A percentile compares a stretch with the other conserved stretches of the same genome.
Evolutionary conservation across 2,888 invertebrate species (phyloP).

Genomic region (Scelioninae gen. 1): DNA sequence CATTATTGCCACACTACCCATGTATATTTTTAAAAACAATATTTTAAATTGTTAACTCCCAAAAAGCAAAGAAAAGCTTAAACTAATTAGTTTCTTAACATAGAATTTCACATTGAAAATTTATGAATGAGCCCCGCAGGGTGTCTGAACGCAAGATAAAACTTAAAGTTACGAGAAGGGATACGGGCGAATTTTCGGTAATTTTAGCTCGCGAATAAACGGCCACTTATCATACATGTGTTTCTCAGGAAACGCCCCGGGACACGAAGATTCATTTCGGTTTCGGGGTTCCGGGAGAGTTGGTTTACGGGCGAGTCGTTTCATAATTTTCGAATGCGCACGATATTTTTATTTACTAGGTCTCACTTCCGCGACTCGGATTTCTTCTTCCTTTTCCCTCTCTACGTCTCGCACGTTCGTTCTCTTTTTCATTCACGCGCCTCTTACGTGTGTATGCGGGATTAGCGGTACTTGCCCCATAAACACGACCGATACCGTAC

Average conservation of each 20-base stretch:
- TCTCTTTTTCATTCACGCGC: conserved; percentile 66
- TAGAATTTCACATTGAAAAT: conserved; percentile 40
- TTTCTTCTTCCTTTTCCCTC: conserved; percentile 59
- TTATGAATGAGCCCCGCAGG: conserved; percentile 54
- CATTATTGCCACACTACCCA: no score
- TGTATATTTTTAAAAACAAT: no score
- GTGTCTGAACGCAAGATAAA: conserved; percentile 28
- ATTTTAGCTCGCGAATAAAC: conserved; percentile 20
- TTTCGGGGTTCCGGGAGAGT: conserved; percentile 45
- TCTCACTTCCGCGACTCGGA: conserved; percentile 51
- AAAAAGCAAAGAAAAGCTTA: neutral
- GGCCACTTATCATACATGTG: conserved; percentile 32
- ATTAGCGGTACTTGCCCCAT: conserved; percentile 83
- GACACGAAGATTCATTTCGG: conserved; percentile 35
- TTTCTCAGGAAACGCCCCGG: no score
- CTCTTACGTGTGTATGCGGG: conserved; percentile 72
- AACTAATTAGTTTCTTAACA: conserved; percentile 39
- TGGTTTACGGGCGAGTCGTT: conserved; percentile 39
- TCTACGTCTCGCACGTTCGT: conserved; percentile 58
- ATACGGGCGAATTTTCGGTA: conserved; percentile 23
- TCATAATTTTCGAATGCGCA: conserved; percentile 58
- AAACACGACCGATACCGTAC: conserved; percentile 82
- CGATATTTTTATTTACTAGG: conserved; percentile 56
- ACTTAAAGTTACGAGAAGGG: conserved; percentile 44
- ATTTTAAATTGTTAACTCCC: no score